A percentile compares a stretch with the other conserved stretches of the same genome.
Conservation (phyloP, 1,140 invertebrate species). For the Trialeurodes vaporariorum region DNA sequence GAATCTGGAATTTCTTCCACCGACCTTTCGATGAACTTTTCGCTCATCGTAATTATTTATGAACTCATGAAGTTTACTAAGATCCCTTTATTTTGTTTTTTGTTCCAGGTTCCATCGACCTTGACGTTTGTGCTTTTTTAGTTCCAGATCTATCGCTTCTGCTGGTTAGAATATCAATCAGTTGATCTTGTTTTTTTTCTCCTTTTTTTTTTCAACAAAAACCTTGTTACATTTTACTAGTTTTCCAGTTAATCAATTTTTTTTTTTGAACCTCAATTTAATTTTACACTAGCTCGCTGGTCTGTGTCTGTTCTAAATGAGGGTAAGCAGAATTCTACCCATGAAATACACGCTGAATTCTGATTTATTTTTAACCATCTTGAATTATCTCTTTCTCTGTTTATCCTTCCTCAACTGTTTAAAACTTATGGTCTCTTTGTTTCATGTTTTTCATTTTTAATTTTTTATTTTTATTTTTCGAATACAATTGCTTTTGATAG, state of each 20-base stretch:
- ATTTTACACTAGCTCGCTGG: background rate
- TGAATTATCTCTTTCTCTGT: background rate
- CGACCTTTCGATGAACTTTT: too few relatives aligned
- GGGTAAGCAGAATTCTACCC: too few relatives aligned
- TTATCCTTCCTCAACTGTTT: background rate
- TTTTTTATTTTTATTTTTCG: background rate
- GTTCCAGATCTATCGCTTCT: background rate
- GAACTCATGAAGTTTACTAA: background rate
- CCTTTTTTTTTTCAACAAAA: too few relatives aligned
- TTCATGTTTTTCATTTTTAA: background rate
- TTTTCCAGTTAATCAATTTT: background rate
- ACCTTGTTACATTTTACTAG: background rate
- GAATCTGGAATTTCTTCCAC: too few relatives aligned
- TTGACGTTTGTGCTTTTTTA: conserved; percentile 19
- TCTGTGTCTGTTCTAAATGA: background rate
- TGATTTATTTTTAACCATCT: background rate
- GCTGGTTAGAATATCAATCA: background rate
- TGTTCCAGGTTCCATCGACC: conserved; percentile 24
- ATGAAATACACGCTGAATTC: too few relatives aligned
- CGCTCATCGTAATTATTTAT: background rate
- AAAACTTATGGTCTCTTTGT: background rate
- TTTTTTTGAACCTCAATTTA: background rate
- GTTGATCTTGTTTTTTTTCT: background rate
- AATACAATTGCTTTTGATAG: too few relatives aligned
- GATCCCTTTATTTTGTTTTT: background rate